Percentiles rank a stretch among this genome's conserved stretches.
phyloP scores from a whole-genome alignment of 2,113 vertebrate genomes.

The Lycaon pictus region DNA sequence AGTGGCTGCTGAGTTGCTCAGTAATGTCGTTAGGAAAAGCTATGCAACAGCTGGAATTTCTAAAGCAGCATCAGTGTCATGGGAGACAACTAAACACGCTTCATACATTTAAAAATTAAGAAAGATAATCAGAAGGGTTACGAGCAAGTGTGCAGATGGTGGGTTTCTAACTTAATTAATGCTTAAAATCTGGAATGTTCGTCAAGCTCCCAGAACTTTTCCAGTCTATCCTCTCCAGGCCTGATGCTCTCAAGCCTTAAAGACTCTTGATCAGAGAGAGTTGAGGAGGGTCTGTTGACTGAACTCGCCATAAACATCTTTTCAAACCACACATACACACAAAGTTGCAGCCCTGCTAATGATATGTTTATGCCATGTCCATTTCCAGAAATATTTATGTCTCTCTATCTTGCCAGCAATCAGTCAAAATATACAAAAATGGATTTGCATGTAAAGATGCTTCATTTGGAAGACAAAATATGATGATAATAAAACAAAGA shows the following conservation, averaged over 20 bases:
- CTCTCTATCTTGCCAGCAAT: conserved; percentile 80
- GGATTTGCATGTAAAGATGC: conserved; percentile 65
- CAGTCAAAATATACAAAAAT: conserved; percentile 80
- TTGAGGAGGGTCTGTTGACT: conserved; percentile 51
- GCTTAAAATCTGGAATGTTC: conserved; percentile 60
- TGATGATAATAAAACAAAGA: conserved; percentile 71
- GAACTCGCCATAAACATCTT: conserved; percentile 72
- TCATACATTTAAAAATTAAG: conserved; percentile 65
- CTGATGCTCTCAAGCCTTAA: neutral
- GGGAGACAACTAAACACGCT: conserved; percentile 8
- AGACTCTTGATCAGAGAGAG: conserved; percentile 46
- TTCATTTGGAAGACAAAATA: conserved; percentile 74
- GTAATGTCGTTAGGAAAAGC: conserved; percentile 22
- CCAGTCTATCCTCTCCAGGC: neutral
- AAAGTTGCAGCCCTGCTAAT: neutral
- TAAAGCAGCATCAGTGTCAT: conserved; percentile 55
- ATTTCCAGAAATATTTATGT: conserved; percentile 80
- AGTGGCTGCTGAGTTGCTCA: conserved; percentile 32
- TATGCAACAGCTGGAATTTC: conserved; percentile 75
- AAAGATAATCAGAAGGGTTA: conserved; percentile 63
- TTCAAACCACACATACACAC: conserved; percentile 48
- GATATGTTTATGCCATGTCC: conserved; percentile 70
- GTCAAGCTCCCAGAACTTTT: conserved; percentile 20
- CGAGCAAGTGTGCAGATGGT: conserved; percentile 53
- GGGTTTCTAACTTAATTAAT: conserved; percentile 69